A percentile compares a stretch with the other conserved stretches of the same genome.
Conservation (phyloP, 2,888 invertebrate species). For the Rhogogaster chlorosoma region DNA sequence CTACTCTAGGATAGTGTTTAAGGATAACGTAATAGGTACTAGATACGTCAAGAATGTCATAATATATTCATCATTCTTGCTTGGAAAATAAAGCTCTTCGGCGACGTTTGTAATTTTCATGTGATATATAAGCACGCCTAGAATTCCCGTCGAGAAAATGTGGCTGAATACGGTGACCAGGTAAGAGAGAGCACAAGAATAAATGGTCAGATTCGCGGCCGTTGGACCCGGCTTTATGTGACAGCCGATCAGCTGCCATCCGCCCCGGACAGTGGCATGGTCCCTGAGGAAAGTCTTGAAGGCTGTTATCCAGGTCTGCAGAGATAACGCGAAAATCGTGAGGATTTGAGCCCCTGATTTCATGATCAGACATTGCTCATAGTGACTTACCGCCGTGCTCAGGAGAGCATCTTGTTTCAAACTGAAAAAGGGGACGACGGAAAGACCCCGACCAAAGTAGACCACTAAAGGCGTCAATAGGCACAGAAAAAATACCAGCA, state of each 20-base stretch:
- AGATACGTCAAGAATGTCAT: neutral
- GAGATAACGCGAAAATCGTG: neutral
- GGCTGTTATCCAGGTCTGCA: conserved; percentile 19
- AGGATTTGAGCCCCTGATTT: too few relatives aligned
- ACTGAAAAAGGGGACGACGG: conserved; percentile 14
- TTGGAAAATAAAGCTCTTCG: conserved; percentile 29
- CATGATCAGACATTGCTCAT: neutral
- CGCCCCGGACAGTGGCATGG: conserved; percentile 18
- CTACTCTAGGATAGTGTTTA: neutral
- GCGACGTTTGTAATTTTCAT: conserved; percentile 17
- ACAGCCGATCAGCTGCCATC: conserved; percentile 26
- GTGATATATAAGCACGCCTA: conserved; percentile 13
- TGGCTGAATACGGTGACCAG: conserved; percentile 8
- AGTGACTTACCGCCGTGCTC: neutral
- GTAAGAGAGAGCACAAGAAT: conserved; percentile 10
- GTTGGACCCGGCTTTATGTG: conserved; percentile 24
- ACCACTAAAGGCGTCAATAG: neutral
- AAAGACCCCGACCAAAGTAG: conserved; percentile 1
- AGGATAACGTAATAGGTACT: neutral
- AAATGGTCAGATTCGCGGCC: conserved; percentile 30
- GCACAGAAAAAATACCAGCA: conserved; percentile 16
- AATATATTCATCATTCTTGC: neutral
- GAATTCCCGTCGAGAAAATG: conserved; percentile 27
- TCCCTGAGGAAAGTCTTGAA: conserved; percentile 17
- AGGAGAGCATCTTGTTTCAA: neutral